Evolutionary conservation across 1,140 invertebrate species (phyloP), one percentile per base, ranked within the genome.

Genomic region (Meteorus sp.): DNA sequence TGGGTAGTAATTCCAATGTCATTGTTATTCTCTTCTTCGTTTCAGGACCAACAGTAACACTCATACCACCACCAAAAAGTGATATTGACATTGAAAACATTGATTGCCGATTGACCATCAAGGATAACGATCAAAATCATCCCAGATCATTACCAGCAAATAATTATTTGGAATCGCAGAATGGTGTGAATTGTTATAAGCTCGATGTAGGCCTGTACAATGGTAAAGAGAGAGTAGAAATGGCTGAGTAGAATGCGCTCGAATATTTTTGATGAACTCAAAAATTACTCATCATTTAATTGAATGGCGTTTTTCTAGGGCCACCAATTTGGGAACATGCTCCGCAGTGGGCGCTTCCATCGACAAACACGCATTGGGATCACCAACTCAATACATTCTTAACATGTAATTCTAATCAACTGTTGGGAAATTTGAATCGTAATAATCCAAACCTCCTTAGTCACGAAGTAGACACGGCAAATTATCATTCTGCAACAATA

Each of bases 311-410:
- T 39, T 59, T 71, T 72, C 4, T 55, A 78, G 76, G 75, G 65
- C 63, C 65, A 62, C 60, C 59, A 60, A 61, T 65, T 66, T 60
- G 64, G 70, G 70, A 60, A 70, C 66, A 66, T 57, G 72, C 74
- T 67, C 70, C 74, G 55, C 63, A 69, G 64, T 75, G 75, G 76
- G 76, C 73, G 70, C 70, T 72, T 61, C 61, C 69, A 66, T 61
- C 70, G 43, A 59, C 64, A 70, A 67, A 61, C 50, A 61, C 63
- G 44, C 57, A 66, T 60, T 69, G 69, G 66, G 63, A 70, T 59
- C 57, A 65, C 56, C 60, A 63, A 39, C 63, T 59, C 65, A 67
- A 71, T 33, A 57, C 66, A 61, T 65, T 74, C 64, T 59, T 76
- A 76, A 65, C 72, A 68, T 59, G 57, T 50, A 67, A 67, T 57